Evolutionary conservation across 1,140 invertebrate species (phyloP), one percentile per base, ranked within the genome.

Genomic region (Lucilia sericata): DNA sequence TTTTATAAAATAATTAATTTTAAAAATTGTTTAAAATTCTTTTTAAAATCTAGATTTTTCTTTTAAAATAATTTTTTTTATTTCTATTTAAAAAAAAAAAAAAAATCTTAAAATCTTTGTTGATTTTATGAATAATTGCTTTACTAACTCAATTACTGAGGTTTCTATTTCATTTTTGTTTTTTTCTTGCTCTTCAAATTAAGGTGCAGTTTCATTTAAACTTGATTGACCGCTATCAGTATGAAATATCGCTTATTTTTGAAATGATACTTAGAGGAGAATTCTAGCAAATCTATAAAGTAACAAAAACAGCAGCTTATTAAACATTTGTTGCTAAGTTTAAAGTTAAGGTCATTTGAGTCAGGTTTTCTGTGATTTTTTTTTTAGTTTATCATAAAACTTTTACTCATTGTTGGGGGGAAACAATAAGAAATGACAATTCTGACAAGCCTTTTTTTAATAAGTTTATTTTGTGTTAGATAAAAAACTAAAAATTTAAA

Each of bases 331-430:
- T 80, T 80, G 34, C 2, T 49, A 19, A 42, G 42, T 80, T 80
- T 49, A 80, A 80, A 80, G 76, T 80, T 49, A 80, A 80, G 76
- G 76, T 80, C 76, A 80, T 80, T 80, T 49, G 8, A 80, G 76
- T 80, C 76, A 80, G 76, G 76, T 80, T 80, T 76, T 78, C 42
- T 75, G 30, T 75, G 25, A 34, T 34, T 78, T 75, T 75, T 30
- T 34, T 75, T 36, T 76, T 76, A 36, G 13, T 36, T 42, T 60
- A 2, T 60, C 55, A 60, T 60, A 60, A 70, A 25, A 70, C 65
- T 70, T 70, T 70, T 70, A 19, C 65, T 70, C 65, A 21, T 21
- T 70, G 51, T 13, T n/a, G n/a, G 42, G 42, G n/a, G 55, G 55
- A 3, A 60, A 60, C 55, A 70, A 21, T 21, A 25, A 25, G 0